These are phyloP conservation scores for Mus caroli DNA, from an alignment of 2,797 vertebrate species.

Conservation along the genomic window DNA sequence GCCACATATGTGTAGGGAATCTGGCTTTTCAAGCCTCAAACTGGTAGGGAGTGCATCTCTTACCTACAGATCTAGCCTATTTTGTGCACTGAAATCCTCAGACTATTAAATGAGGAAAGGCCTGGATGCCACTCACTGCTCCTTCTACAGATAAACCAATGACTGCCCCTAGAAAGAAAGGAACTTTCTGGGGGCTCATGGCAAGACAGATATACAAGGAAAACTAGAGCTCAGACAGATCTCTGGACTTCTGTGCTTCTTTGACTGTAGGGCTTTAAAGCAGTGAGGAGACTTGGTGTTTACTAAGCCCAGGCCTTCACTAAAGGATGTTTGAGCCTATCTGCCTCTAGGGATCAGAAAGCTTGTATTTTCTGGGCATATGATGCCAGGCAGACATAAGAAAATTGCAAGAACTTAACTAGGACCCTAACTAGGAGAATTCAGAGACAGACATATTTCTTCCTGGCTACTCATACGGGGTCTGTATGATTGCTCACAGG, in stretches of 20 bases:
- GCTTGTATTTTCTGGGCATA: background rate
- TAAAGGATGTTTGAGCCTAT: background rate
- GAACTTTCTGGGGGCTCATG: background rate
- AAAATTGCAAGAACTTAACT: background rate
- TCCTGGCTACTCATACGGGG: background rate
- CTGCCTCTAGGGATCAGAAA: background rate
- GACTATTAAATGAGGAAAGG: background rate
- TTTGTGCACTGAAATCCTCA: background rate
- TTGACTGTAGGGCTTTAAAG: background rate
- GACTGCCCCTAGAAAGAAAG: background rate
- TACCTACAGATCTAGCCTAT: too few relatives aligned
- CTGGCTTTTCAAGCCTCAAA: too few relatives aligned
- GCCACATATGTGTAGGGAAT: background rate
- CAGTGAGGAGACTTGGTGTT: background rate
- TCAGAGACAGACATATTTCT: background rate
- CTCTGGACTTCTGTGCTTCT: background rate
- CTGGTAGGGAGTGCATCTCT: rapidly evolving
- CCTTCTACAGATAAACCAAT: background rate
- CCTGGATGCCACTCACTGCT: too few relatives aligned
- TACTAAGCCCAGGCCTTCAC: background rate
- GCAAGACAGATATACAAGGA: rapidly evolving
- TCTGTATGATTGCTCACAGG: background rate
- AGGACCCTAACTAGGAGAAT: too few relatives aligned
- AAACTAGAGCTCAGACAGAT: too few relatives aligned
- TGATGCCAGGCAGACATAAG: background rate